Evolutionary conservation across 2,797 vertebrate genomes (phyloP).

Genomic region (Benthosema pterotum): DNA sequence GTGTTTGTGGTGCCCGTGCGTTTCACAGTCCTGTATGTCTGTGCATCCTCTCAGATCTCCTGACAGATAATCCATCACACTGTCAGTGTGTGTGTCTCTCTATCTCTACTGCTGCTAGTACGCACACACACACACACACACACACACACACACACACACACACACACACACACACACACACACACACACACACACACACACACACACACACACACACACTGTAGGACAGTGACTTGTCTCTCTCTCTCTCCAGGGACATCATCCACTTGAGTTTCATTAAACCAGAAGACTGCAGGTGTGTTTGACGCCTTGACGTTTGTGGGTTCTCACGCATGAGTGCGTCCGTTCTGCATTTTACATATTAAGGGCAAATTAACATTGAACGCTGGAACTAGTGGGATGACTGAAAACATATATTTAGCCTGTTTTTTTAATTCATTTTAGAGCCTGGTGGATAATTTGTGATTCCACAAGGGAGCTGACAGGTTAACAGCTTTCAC

Average conservation of each 20-base stretch:
- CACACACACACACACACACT: not conserved
- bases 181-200: no score
- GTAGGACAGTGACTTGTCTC: conserved; percentile 64
- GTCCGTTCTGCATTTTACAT: not conserved
- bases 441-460: no score
- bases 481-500: no score
- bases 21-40: conserved; percentile 63
- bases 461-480: no score
- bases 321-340: not conserved
- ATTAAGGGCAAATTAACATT: not conserved
- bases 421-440: no score
- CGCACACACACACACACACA: no score
- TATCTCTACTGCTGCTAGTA: no score
- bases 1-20: conserved; percentile 24
- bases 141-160: no score
- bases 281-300: conserved; percentile 14
- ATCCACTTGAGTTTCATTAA: conserved; percentile 54
- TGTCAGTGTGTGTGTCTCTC: conserved; percentile 70
- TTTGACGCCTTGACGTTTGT: conserved; percentile 24
- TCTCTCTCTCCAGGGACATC: conserved; percentile 38
- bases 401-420: no score
- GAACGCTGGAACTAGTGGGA: no score
- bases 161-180: no score
- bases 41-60: conserved; percentile 72
- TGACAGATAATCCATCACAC: conserved; percentile 84